Evolutionary conservation across 2,797 vertebrate species (phyloP), one percentile per base, ranked within the genome.

Genomic region (Apogon talboti): DNA sequence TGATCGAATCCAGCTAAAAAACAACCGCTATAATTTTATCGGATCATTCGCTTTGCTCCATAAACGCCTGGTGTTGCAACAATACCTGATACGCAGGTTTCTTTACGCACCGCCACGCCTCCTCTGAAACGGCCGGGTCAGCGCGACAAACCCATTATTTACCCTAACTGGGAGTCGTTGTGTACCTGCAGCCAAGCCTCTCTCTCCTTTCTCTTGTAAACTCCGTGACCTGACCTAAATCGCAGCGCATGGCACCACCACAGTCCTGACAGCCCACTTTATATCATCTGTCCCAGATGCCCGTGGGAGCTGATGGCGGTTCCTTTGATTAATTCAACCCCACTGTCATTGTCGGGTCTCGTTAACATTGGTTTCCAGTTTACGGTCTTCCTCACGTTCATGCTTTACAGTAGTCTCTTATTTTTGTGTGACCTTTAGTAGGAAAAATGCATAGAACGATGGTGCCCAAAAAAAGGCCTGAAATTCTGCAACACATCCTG

Each of bases 191-290:
- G 59, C 21, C 4, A 0, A 14, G 44, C 57, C 50, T 30, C 37
- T 43, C 10, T 43, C 12, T 45, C 11, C 13, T 18, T n/a, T 42
- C 44, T 40, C 21, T 44, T 38, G n/a, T 45, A 33, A 33, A 28
- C 44, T 43, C 44, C 2, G 38, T 11, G 46, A 33, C 60, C 62
- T 71, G 80, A 82, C 71, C 66, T 69, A 83, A 3, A 70, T 75
- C 33, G 2, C 11, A 49, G 15, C 35, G 44, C 51, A 49, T 50
- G 49, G n/a, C 53, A 38, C 24, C 43, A 42, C 55, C 44, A 13
- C 0, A 35, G 45, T 47, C 57, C 30, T 54, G 66, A 65, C 56
- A 10, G 52, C 42, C 58, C 9, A 52, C 66, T 62, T 63, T 53
- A 59, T 53, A 62, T 44, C 7, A 43, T 33, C 8, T 63, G 57